These are phyloP conservation scores for Chiloscyllium punctatum DNA, from an alignment of 2,797 vertebrate species.

Conservation along the genomic window DNA sequence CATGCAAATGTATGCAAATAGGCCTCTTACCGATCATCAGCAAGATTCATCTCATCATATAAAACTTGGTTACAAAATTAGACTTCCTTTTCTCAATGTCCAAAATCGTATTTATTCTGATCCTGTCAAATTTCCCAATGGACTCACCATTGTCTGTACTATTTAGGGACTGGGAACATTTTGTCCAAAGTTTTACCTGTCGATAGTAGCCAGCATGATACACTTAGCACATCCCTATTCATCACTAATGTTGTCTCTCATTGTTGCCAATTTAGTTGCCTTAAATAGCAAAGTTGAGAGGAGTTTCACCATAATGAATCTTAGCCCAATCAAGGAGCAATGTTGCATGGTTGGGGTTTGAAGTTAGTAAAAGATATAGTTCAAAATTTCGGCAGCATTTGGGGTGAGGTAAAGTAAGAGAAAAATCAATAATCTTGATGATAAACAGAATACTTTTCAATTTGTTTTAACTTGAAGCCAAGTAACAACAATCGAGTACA, in stretches of 20 bases:
- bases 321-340: not conserved
- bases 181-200: not conserved
- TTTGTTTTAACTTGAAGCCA: not conserved
- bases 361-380: not conserved
- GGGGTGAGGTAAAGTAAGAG: not conserved
- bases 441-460: not conserved
- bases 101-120: too few species aligned
- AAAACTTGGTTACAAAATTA: too few species aligned
- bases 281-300: not conserved
- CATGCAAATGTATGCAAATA: too few species aligned
- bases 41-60: too few species aligned
- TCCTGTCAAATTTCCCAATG: too few species aligned
- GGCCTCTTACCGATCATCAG: too few species aligned
- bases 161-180: too few species aligned
- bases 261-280: not conserved
- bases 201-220: not conserved
- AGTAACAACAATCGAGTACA: not conserved
- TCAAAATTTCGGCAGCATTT: not conserved
- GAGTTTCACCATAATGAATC: not conserved
- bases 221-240: not conserved
- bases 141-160: too few species aligned
- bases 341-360: not conserved
- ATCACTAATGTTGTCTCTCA: not conserved
- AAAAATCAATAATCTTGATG: not conserved
- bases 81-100: too few species aligned